phyloP scores from a whole-genome alignment of 2,113 vertebrate species.

The Carassius carassius region DNA sequence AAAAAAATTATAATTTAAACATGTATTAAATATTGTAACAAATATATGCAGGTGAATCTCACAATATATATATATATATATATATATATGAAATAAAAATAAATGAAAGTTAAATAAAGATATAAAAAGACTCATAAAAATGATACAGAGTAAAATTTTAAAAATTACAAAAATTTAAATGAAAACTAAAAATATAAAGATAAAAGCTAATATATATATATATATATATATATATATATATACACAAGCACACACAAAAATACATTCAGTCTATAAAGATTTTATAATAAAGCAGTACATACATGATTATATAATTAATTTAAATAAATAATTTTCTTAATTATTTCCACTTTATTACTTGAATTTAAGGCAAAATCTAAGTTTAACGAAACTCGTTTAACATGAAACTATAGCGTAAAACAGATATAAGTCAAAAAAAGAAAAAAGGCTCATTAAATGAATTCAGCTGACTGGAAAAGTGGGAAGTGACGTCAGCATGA shows the following conservation, averaged over 20 bases:
- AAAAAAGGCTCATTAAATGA: neutral
- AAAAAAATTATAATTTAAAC: neutral
- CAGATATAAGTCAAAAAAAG: neutral
- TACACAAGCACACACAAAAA: no score
- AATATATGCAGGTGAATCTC: no score
- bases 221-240: no score
- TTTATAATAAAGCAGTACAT: no score
- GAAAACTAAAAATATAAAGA: neutral
- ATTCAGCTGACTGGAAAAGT: slow-evolving; percentile 19
- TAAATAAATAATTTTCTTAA: neutral
- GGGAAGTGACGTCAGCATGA: slow-evolving; percentile 26
- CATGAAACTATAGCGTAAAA: neutral
- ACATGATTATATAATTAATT: neutral
- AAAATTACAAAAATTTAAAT: neutral
- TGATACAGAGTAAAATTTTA: neutral
- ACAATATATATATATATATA: no score
- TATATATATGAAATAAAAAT: neutral
- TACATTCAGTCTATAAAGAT: no score
- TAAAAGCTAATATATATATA: neutral
- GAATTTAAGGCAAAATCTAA: neutral
- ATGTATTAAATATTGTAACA: no score
- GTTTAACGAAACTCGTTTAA: neutral
- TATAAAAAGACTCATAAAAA: neutral
- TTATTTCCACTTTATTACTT: no score
- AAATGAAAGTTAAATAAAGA: neutral